Base-by-base conservation (phyloP, 2,888 invertebrate species). In the Parthenolecanium corni region DNA sequence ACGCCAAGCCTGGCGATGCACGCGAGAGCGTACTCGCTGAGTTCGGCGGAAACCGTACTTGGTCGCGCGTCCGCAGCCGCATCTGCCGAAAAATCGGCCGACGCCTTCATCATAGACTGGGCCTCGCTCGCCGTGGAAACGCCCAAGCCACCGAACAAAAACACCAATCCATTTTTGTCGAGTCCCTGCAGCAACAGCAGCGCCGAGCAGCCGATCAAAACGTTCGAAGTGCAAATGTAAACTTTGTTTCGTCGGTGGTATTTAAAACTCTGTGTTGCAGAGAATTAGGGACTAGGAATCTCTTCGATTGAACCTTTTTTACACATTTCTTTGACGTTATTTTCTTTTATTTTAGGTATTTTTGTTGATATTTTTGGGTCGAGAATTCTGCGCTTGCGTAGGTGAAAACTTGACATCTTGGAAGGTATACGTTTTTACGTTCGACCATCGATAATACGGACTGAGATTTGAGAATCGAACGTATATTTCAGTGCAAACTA, bases 61-160 rank as follows among this genome's bases (percentile, higher is more conserved):
- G 66, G 65, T 1, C 61, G 69, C 64, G 52, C 67, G 65, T 70
- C 77, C 3, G 31, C 63, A 18, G 38, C 58, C 11, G 20, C 20
- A 2, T 40, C 24, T 31, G 31, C 20, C 2, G 46, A 42, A 14
- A 46, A 63, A 53, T 18, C 42, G 3, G 38, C 14, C 18, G 86
- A 89, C 75, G 89, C 89, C 0, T 89, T 89, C 71, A 87, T 89
- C 71, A 87, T 88, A 14, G 88, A 88, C 69, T 89, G 89, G 88
- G 89, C 84, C 1, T 81, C 82, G 63, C 76, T 81, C 52, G 71
- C 70, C 46, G 68, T 67, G 14, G 67, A 67, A 9, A 64, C 65
- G 12, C 61, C 52, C 18, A 56, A 57, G 11, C 62, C 54, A 14
- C 64, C 88, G 86, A 86, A 84, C 53, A 64, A 63, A 64, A 66